Evolutionary conservation across 2,888 invertebrate species (phyloP), one percentile per base, ranked within the genome.

Genomic region (Cheilosia impressa): DNA sequence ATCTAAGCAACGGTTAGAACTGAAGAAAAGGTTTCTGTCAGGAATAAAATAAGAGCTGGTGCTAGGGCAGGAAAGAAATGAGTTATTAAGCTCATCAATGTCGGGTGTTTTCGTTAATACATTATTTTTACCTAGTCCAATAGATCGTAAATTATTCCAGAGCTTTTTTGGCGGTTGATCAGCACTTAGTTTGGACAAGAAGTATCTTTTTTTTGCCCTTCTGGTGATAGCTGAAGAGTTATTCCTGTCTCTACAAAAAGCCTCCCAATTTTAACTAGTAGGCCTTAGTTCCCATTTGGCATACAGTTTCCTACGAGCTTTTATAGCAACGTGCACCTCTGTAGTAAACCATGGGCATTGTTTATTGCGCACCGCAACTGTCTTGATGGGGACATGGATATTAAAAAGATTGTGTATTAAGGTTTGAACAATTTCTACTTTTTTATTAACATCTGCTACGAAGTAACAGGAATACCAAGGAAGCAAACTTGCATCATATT

Each of bases 311-410:
- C 41, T 41, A n/a, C 41, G 38, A 24, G 7, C 3, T 52, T 66
- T 66, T 5, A 66, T 38, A 6, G 66, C 66, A 41, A 5, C 38
- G 6, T 22, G 17, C 1, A 53, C 27, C 24, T 66, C 53, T 7
- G 15, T 4, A 4, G 66, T 45, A 31, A 45, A 57, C 68, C 55
- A 57, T 4, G 68, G 19, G 13, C 68, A 57, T 45, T 68, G 45
- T 19, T n/a, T n/a, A 31, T 68, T 43, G 7, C 19, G 27, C 19
- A 66, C 43, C 19, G 13, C 7, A 27, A 55, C 68, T 13, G 27
- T 68, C 17, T 68, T 57, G 0, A 68, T 4, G 17, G 41, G 53
- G n/a, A 53, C 53, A 38, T 53, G 41, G 4, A 1, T 27, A 53
- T 53, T 13, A 38, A 41, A 41, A 7, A 55, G 27, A 45, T 68